A percentile compares a stretch with the other conserved stretches of the same genome.
Evolutionary conservation across 2,797 vertebrate species (phyloP).

Genomic region (Ctenopoma kingsleyae): DNA sequence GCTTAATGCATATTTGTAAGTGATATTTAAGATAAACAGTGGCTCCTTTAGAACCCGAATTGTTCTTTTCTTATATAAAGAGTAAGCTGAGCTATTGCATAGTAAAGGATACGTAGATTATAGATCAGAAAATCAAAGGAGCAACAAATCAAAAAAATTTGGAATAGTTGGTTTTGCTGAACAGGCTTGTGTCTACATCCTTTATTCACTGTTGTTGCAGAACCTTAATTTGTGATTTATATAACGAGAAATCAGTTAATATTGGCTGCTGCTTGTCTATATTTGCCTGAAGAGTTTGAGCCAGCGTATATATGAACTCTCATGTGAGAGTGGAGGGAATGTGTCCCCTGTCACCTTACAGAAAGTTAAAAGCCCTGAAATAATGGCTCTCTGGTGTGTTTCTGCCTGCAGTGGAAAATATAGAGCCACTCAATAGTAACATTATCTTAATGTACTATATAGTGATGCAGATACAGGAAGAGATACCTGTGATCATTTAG

Average conservation of each 20-base stretch:
- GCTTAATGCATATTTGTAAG: background rate
- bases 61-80: conserved; percentile 2
- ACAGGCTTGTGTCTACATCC: background rate
- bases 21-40: background rate
- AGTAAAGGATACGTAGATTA: background rate
- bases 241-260: conserved; percentile 58
- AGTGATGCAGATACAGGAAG: conserved; percentile 25
- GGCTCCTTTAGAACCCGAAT: background rate
- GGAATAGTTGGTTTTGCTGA: background rate
- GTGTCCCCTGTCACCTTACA: conserved; percentile 62
- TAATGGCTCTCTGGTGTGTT: conserved; percentile 53
- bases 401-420: conserved; percentile 42
- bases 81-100: background rate
- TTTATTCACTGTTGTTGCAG: conserved; percentile 20
- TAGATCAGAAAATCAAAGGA: background rate
- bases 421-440: conserved; percentile 41
- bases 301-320: conserved; percentile 61
- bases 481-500: conserved; percentile 20
- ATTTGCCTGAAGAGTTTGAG: conserved; percentile 37
- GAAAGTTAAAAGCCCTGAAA: conserved; percentile 64
- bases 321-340: conserved; percentile 37
- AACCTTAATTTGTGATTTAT: conserved; percentile 36
- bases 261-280: conserved; percentile 40
- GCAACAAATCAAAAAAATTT: background rate
- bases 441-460: conserved; percentile 51